These are phyloP conservation scores for Bradypus variegatus DNA, from an alignment of 2,797 vertebrate species.

Conservation along the genomic window DNA sequence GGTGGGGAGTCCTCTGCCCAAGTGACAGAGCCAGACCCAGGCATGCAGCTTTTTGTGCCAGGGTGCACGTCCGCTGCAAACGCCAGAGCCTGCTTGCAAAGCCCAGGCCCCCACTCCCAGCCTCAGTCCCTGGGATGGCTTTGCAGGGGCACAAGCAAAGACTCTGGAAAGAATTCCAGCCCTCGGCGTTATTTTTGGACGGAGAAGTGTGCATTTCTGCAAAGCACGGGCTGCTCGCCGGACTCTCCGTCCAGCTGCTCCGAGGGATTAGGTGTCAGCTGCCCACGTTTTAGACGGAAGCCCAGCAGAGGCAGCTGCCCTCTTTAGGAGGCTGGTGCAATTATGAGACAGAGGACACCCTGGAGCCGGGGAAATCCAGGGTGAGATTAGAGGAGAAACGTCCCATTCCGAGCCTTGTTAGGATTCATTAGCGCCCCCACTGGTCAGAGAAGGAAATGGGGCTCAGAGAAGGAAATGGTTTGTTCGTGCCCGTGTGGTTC, in stretches of 20 bases:
- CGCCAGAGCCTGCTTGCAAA: neutral
- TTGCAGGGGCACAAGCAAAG: slow-evolving; percentile 57
- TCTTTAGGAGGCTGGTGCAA: neutral
- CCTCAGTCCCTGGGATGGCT: neutral
- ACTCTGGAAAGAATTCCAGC: slow-evolving; percentile 55
- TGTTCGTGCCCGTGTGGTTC: neutral
- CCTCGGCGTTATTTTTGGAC: slow-evolving; percentile 81
- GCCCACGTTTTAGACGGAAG: slow-evolving; percentile 7
- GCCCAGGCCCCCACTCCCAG: neutral
- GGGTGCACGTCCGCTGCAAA: neutral
- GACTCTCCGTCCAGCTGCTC: slow-evolving; percentile 54
- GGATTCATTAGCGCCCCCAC: neutral
- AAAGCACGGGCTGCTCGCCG: slow-evolving; percentile 58
- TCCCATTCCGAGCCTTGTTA: neutral
- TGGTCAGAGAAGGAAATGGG: neutral
- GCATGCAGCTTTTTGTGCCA: neutral
- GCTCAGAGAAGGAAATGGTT: neutral
- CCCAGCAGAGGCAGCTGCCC: neutral
- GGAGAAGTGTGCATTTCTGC: slow-evolving; percentile 77
- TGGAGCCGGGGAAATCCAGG: neutral
- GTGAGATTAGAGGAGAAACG: neutral
- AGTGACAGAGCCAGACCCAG: neutral
- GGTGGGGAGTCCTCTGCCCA: too few relatives aligned
- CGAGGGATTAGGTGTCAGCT: slow-evolving; percentile 32
- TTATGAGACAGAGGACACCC: neutral